A percentile compares a stretch with the other conserved stretches of the same genome.
These are phyloP conservation scores for Drosophila kurseongensis DNA, from an alignment of 1,140 invertebrate genomes.

Conservation along the genomic window DNA sequence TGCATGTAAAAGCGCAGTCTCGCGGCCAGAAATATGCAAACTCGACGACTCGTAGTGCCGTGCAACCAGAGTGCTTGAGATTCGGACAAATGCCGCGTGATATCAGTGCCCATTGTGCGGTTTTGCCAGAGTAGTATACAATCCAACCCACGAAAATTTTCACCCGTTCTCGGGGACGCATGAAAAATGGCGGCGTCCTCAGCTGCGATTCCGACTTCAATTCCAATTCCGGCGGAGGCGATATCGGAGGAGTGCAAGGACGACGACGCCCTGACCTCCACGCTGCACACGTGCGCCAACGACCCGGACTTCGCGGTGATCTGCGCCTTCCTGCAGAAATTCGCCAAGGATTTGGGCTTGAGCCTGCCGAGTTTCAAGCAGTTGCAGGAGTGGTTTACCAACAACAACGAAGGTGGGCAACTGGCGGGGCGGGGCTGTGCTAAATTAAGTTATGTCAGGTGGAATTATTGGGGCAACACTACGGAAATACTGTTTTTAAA, in stretches of 20 bases:
- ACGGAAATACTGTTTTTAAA: slow-evolving; percentile 12
- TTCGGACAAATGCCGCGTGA: slow-evolving; percentile 52
- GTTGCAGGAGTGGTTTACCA: slow-evolving; percentile 94
- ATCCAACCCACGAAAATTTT: slow-evolving; percentile 65
- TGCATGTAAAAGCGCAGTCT: slow-evolving; percentile 22
- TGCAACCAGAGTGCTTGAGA: slow-evolving; percentile 19
- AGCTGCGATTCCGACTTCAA: slow-evolving; percentile 43
- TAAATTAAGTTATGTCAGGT: neutral
- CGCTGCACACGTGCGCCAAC: slow-evolving; percentile 90
- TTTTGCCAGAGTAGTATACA: slow-evolving; percentile 58
- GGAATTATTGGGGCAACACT: slow-evolving; percentile 1
- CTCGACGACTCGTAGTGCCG: slow-evolving; percentile 30
- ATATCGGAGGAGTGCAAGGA: slow-evolving; percentile 72
- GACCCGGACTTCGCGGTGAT: slow-evolving; percentile 98
- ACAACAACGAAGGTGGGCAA: slow-evolving; percentile 92
- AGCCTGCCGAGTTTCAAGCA: slow-evolving; percentile 90
- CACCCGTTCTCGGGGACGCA: slow-evolving; percentile 64
- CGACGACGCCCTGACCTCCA: slow-evolving; percentile 70
- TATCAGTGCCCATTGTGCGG: slow-evolving; percentile 37
- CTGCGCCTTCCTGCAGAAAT: slow-evolving; percentile 96
- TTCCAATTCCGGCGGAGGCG: slow-evolving; percentile 42
- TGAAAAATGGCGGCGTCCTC: slow-evolving; percentile 79
- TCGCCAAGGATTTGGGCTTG: slow-evolving; percentile 92
- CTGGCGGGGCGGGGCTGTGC: neutral
- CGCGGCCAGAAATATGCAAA: slow-evolving; percentile 48